phyloP scores from a whole-genome alignment of 2,797 vertebrate species.

The Cyprinodon diabolis region DNA sequence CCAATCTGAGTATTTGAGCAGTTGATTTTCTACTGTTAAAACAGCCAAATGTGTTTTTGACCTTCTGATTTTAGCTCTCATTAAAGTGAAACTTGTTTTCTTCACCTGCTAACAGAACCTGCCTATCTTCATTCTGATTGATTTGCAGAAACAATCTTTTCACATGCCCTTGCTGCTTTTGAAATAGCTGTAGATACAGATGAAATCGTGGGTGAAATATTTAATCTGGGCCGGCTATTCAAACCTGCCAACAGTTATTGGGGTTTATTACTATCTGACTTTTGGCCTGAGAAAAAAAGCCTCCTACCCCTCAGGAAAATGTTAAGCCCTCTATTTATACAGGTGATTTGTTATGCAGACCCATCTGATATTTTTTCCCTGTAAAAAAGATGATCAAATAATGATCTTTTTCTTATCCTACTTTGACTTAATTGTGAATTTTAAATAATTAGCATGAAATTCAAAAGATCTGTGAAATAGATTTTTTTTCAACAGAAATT shows the following conservation, averaged over 20 bases:
- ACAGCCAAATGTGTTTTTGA: constrained; percentile 42
- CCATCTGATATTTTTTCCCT: constrained; percentile 11
- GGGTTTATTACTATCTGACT: constrained; percentile 47
- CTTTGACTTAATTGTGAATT: neutral
- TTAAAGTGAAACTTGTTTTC: constrained; percentile 55
- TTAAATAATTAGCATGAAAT: neutral
- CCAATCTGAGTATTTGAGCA: neutral
- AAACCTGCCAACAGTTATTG: constrained; percentile 41
- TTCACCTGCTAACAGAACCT: constrained; percentile 45
- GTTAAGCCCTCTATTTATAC: constrained; percentile 35
- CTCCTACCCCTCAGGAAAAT: constrained; percentile 50
- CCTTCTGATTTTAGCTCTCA: constrained; percentile 50
- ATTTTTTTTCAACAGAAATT: neutral
- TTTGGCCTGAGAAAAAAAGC: constrained; percentile 29
- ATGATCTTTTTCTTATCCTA: neutral
- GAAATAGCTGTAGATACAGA: constrained; percentile 61
- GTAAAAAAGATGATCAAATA: constrained; percentile 4
- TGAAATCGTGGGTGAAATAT: constrained; percentile 49
- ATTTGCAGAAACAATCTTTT: constrained; percentile 42
- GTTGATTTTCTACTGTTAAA: constrained; percentile 49
- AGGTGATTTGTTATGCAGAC: constrained; percentile 6
- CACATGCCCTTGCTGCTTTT: constrained; percentile 50
- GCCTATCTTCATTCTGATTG: constrained; percentile 45
- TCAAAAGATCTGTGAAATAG: neutral
- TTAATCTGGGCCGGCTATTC: constrained; percentile 31